Conservation (phyloP, 1,140 invertebrate genomes). For the Choristoneura fumiferana region DNA sequence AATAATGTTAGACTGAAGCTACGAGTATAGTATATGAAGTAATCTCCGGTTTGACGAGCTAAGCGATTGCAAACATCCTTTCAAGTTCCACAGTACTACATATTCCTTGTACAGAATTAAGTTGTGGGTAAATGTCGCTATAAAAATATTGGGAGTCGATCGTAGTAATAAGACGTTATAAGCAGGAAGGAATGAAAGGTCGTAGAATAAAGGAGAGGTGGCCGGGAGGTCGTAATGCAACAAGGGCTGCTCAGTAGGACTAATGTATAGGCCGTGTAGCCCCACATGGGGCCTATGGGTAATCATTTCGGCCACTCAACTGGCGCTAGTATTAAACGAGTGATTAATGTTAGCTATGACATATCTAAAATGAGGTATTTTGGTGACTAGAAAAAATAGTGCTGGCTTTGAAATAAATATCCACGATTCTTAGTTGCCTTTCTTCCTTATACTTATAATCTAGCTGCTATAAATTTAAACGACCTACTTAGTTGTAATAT, state of each 20-base stretch:
- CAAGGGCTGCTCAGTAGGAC: constrained; percentile 39
- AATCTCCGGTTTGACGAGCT: no score
- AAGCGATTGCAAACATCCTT: no score
- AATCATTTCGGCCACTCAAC: constrained; percentile 52
- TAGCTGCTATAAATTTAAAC: no score
- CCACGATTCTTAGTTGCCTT: no score
- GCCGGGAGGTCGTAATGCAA: constrained; percentile 38
- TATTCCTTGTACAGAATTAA: no score
- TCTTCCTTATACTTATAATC: no score
- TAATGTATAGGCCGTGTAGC: constrained; percentile 58
- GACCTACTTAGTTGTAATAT: no score
- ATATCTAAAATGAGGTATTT: background rate
- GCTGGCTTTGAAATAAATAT: no score
- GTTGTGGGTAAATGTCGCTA: background rate
- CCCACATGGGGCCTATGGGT: constrained; percentile 50
- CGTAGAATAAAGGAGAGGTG: constrained; percentile 18
- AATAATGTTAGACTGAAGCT: no score
- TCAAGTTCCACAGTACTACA: no score
- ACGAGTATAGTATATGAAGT: no score
- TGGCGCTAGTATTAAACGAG: constrained; percentile 43
- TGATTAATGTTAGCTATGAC: constrained; percentile 10
- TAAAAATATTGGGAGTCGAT: constrained; percentile 7
- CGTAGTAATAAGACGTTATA: background rate
- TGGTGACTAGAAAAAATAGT: no score
- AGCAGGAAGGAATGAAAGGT: constrained; percentile 9